Evolutionary conservation across 2,888 invertebrate species (phyloP), one percentile per base, ranked within the genome.

Genomic region (Drosophila ustulata): DNA sequence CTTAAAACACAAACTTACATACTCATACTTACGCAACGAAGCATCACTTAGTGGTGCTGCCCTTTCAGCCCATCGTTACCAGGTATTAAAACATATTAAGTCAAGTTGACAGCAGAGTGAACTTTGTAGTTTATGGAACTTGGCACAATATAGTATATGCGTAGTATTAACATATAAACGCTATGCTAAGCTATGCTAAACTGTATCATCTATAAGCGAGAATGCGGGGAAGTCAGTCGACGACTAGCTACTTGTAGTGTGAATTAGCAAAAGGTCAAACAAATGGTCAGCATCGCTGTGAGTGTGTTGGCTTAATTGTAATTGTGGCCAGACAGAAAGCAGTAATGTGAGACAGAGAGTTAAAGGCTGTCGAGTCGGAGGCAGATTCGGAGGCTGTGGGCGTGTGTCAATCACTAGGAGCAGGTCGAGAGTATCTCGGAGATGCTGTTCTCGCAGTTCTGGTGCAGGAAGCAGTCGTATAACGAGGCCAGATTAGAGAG

Each of bases 401-500:
- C n/a, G n/a, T 39, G 39, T 18, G 46, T 53, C 62, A 47, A 47
- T 55, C 47, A 41, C 41, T 86, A 86, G 32, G 75, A 77, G 71
- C 85, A 85, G 25, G 57, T 13, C 23, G 69, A 56, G 30, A 79
- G 39, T 41, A 87, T 75, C 43, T 75, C 46, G 8, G 85, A 43
- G 46, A 86, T 30, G 43, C 45, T 77, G 0, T 69, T 57, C 4
- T 67, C 52, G 89, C 96, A 97, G 1, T 94, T 94, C 55, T 95
- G 91, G 5, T 93, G 92, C 86, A 95, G 95, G 66, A 96, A 96
- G 88, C 96, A 96, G 2, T 91, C 92, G 71, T 93, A 93, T 3
- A 93, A 88, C 49, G 94, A 91, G 18, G 93, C 91, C 67, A 93
- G 93, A 5, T 92, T 91, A 6, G 89, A 83, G 0, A 93, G 91